These are phyloP conservation scores for Therioaphis trifolii DNA, from an alignment of 2,888 invertebrate species.

Conservation along the genomic window DNA sequence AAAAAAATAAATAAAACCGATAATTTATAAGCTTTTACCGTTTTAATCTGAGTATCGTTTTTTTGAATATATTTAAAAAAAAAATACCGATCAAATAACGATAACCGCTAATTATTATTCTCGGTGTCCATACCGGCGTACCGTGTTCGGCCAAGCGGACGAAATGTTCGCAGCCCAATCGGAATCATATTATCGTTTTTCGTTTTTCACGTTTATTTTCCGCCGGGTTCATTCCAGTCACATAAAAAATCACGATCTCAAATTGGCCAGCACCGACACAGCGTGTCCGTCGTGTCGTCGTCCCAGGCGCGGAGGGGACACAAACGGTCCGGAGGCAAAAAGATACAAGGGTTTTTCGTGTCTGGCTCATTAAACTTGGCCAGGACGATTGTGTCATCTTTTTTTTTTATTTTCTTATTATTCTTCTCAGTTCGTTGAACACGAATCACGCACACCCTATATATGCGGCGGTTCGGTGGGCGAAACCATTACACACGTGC, in stretches of 20 bases:
- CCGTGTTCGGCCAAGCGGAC: too few relatives aligned
- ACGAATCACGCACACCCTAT: slow-evolving; percentile 49
- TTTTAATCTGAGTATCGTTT: too few relatives aligned
- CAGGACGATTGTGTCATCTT: slow-evolving; percentile 17
- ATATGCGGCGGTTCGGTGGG: background rate
- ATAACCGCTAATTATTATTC: too few relatives aligned
- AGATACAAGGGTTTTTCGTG: slow-evolving; percentile 18
- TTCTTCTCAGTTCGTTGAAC: slow-evolving; percentile 46
- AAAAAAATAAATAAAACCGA: too few relatives aligned
- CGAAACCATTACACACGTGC: slow-evolving; percentile 24
- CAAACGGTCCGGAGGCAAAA: background rate
- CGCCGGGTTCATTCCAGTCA: background rate
- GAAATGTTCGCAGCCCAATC: too few relatives aligned
- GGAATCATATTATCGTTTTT: too few relatives aligned
- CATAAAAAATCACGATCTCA: background rate
- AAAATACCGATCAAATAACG: too few relatives aligned
- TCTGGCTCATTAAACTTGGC: slow-evolving; percentile 49
- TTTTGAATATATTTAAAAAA: too few relatives aligned
- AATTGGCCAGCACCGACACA: background rate
- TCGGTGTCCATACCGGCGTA: too few relatives aligned
- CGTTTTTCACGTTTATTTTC: background rate
- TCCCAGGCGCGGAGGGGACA: background rate
- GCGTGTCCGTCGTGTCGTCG: background rate
- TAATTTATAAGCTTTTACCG: too few relatives aligned
- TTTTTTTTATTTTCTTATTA: slow-evolving; percentile 48